Evolutionary conservation across 1,140 invertebrate species (phyloP).

Genomic region (Eubasilissa regina): DNA sequence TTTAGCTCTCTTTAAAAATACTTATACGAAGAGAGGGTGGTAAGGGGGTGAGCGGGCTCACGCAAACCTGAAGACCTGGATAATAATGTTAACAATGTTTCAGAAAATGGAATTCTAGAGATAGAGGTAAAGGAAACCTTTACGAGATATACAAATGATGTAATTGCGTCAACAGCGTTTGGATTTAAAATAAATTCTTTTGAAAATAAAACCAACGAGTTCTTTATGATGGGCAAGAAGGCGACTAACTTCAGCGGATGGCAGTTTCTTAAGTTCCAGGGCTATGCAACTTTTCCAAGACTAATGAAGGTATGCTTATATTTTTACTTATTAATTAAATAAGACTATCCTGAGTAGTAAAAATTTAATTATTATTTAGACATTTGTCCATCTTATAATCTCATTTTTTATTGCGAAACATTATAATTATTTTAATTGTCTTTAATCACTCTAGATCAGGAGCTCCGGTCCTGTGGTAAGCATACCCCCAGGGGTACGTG

Average conservation of each 20-base stretch:
- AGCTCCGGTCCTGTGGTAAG: too few relatives aligned
- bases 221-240: conserved; percentile 68
- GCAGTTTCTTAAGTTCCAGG: conserved; percentile 63
- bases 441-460: too few relatives aligned
- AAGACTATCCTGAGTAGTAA: too few relatives aligned
- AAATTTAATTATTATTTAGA: too few relatives aligned
- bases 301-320: conserved; percentile 50
- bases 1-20: too few relatives aligned
- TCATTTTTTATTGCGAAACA: too few relatives aligned
- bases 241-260: conserved; percentile 64
- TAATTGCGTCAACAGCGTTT: conserved; percentile 72
- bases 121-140: conserved; percentile 69
- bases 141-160: conserved; percentile 69
- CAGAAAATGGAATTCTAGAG: conserved; percentile 43
- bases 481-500: too few relatives aligned
- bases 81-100: background rate
- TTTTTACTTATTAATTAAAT: too few relatives aligned
- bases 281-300: conserved; percentile 46
- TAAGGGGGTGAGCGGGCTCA: too few relatives aligned
- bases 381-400: too few relatives aligned
- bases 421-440: too few relatives aligned
- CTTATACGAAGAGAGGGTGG: too few relatives aligned
- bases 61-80: background rate
- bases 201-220: conserved; percentile 68
- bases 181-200: conserved; percentile 71